Evolutionary conservation across 2,113 vertebrate genomes (phyloP).

Genomic region (Bombycilla garrulus): DNA sequence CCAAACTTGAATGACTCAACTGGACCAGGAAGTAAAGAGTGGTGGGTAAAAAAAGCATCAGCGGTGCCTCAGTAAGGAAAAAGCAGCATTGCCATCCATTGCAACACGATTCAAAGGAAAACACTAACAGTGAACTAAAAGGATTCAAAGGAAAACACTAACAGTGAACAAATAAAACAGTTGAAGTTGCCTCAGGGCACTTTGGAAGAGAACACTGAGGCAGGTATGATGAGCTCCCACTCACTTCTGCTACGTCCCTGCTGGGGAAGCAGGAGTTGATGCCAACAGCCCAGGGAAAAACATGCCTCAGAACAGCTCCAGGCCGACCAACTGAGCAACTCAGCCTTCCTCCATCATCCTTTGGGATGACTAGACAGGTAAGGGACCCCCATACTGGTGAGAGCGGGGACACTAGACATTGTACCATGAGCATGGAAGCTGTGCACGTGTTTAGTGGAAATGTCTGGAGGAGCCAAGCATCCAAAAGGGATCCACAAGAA

Average conservation of each 20-base stretch:
- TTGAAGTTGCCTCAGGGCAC: not conserved
- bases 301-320: not conserved
- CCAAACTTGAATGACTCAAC: not conserved
- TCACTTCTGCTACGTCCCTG: not conserved
- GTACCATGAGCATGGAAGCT: fast-evolving
- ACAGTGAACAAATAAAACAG: not conserved
- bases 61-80: not conserved
- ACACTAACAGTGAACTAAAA: not conserved
- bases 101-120: not conserved
- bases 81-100: not conserved
- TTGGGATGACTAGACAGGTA: not conserved
- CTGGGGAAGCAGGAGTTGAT: not conserved
- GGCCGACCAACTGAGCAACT: not conserved
- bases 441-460: not conserved
- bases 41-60: fast-evolving
- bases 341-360: not conserved
- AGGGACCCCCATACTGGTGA: not conserved
- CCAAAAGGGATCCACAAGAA: not conserved
- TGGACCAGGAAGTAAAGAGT: not conserved
- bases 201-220: not conserved
- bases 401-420: fast-evolving
- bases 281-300: not conserved
- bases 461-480: not conserved
- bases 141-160: not conserved
- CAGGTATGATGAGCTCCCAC: not conserved